Evolutionary conservation across 2,113 vertebrate species (phyloP).

Genomic region (Eretmochelys imbricata): DNA sequence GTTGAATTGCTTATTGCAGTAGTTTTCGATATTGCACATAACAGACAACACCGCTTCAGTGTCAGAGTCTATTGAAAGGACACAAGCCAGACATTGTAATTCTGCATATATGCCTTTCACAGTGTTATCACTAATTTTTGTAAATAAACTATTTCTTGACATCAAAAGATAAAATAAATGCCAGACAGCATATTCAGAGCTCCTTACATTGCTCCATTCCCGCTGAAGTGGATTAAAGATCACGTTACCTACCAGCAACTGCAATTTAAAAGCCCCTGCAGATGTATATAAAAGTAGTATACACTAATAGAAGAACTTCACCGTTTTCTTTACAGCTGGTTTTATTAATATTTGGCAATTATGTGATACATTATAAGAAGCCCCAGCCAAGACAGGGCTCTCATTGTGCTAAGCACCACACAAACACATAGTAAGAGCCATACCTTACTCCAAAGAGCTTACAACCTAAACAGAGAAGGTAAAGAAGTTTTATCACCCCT

Average conservation of each 20-base stretch:
- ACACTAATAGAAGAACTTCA: background rate
- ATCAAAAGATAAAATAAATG: background rate
- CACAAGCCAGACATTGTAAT: background rate
- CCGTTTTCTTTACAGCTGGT: background rate
- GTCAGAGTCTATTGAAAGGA: background rate
- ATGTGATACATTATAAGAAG: background rate
- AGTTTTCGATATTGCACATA: accelerated
- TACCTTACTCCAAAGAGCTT: background rate
- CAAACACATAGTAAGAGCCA: background rate
- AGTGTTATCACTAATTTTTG: background rate
- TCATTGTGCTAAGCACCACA: background rate
- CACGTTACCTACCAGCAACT: background rate
- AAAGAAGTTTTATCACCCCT: background rate
- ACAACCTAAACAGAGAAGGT: background rate
- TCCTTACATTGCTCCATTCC: background rate
- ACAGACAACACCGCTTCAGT: background rate
- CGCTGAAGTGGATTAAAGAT: background rate
- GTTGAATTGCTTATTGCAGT: background rate
- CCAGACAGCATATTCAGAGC: background rate
- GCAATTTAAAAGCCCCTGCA: background rate
- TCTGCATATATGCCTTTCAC: background rate
- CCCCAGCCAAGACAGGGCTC: background rate
- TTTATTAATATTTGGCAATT: background rate
- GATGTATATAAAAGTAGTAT: background rate
- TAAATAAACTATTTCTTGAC: background rate